Conservation (phyloP, 2,113 vertebrate genomes). For the Cygnus atratus region DNA sequence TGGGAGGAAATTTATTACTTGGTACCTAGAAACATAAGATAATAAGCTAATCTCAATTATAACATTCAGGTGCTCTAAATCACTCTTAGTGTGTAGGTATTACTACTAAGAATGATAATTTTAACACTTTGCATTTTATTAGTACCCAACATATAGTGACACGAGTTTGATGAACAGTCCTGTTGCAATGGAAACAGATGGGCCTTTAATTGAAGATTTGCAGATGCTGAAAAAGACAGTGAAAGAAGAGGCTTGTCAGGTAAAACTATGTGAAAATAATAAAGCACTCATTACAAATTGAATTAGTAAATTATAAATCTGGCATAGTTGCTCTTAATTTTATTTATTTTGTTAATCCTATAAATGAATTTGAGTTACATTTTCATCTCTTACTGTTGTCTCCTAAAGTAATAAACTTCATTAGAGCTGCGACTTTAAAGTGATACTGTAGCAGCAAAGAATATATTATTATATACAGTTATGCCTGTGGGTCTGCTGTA, state of each 20-base stretch:
- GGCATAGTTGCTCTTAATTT: not conserved
- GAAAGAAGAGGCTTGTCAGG: constrained; percentile 89
- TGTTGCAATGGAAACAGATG: constrained; percentile 95
- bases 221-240: constrained; percentile 88
- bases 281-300: not conserved
- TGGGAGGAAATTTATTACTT: not conserved
- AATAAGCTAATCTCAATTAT: not conserved
- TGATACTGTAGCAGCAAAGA: not conserved
- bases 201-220: constrained; percentile 89
- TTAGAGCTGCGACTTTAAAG: not conserved
- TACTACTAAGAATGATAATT: constrained; percentile 38
- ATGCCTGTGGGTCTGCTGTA: not conserved
- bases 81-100: not conserved
- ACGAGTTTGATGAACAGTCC: constrained; percentile 81
- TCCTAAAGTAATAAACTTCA: not conserved
- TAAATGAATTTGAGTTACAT: not conserved
- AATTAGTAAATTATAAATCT: not conserved
- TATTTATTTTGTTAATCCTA: not conserved
- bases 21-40: not conserved
- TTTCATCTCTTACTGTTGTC: not conserved
- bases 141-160: constrained; percentile 87
- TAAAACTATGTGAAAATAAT: constrained; percentile 69
- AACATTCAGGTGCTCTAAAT: constrained; percentile 5
- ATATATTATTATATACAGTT: not conserved
- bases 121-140: constrained; percentile 76